Conservation (phyloP, 2,888 invertebrate species). For the Parasteatoda lunata region DNA sequence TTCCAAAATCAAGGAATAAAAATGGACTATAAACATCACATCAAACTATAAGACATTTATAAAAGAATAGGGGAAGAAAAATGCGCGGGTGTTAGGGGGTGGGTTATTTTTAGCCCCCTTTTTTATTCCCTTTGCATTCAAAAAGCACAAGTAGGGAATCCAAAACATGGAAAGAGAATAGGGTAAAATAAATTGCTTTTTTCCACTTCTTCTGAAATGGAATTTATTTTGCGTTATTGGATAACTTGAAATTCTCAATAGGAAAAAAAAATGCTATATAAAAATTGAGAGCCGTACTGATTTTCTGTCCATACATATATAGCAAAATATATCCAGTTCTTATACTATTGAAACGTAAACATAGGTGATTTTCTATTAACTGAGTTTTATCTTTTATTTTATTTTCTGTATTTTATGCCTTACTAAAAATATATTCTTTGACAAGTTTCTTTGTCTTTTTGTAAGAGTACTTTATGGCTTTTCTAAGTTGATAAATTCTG, state of each 20-base stretch:
- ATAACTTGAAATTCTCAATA: slow-evolving; percentile 35
- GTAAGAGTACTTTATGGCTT: no score
- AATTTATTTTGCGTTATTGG: slow-evolving; percentile 59
- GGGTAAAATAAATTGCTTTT: slow-evolving; percentile 43
- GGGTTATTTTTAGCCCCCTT: slow-evolving; percentile 6
- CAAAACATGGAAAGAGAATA: slow-evolving; percentile 16
- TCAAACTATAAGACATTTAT: slow-evolving; percentile 48
- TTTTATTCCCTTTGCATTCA: slow-evolving; percentile 10
- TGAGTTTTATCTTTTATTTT: no score
- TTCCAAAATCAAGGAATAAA: slow-evolving; percentile 50
- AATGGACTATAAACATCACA: slow-evolving; percentile 38
- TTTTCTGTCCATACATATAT: background rate
- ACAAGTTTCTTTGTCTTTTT: no score
- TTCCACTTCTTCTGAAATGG: slow-evolving; percentile 10
- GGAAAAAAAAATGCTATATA: background rate
- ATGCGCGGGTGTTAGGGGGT: background rate
- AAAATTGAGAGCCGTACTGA: background rate
- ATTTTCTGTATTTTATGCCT: no score
- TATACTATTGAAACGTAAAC: no score
- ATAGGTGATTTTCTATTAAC: no score
- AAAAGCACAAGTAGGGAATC: slow-evolving; percentile 8
- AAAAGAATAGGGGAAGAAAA: slow-evolving; percentile 11
- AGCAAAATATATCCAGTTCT: no score
- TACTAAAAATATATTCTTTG: no score
- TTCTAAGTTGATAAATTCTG: no score